These are phyloP conservation scores for Microtus ochrogaster DNA, from an alignment of 2,113 vertebrate genomes.

Conservation along the genomic window DNA sequence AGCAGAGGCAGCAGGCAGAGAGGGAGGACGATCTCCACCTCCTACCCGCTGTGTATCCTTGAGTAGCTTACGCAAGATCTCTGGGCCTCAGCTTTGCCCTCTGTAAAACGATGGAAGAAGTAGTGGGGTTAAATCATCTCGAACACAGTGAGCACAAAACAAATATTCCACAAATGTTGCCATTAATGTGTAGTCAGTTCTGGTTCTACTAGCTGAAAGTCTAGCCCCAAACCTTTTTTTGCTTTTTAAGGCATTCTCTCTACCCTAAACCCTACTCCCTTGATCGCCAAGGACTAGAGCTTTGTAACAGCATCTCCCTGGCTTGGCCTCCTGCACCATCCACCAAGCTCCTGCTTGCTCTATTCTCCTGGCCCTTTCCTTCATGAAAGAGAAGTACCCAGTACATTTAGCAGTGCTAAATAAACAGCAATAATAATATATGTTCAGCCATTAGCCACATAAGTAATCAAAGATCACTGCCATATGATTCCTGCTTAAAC, in stretches of 20 bases:
- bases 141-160: neutral
- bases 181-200: neutral
- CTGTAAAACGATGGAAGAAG: neutral
- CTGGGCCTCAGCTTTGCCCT: neutral
- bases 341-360: neutral
- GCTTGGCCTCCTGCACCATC: neutral
- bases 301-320: neutral
- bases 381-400: neutral
- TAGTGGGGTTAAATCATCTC: neutral
- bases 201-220: neutral
- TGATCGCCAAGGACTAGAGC: neutral
- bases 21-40: neutral
- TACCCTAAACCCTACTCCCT: no score
- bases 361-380: neutral
- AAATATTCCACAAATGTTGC: neutral
- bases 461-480: conserved; percentile 81
- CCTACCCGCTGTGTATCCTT: neutral
- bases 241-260: neutral
- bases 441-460: conserved; percentile 69
- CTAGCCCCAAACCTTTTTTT: neutral
- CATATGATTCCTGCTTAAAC: conserved; percentile 77
- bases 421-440: conserved; percentile 72
- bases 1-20: neutral
- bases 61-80: neutral
- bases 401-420: conserved; percentile 46